Conservation (phyloP, 2,113 vertebrate species). For the Sprattus sprattus region DNA sequence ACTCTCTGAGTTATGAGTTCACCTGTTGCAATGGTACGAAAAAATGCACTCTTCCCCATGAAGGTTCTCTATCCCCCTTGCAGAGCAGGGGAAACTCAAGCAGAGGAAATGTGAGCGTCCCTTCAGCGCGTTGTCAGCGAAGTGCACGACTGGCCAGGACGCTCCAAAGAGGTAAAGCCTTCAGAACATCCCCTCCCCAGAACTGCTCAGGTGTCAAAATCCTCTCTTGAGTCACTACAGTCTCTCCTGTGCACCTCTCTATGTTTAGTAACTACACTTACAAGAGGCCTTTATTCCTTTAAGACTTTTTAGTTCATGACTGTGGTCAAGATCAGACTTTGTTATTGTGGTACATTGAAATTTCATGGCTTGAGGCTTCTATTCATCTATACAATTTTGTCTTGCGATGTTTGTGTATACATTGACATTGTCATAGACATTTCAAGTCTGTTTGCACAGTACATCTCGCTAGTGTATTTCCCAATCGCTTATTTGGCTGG, state of each 20-base stretch:
- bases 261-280: neutral
- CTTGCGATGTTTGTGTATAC: neutral
- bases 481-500: conserved; percentile 15
- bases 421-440: neutral
- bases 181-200: neutral
- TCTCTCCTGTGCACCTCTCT: neutral
- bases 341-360: neutral
- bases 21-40: conserved; percentile 1
- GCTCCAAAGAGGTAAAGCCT: conserved; percentile 66
- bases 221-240: neutral
- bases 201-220: neutral
- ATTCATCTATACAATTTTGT: neutral
- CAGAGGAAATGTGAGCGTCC: conserved; percentile 73
- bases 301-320: neutral
- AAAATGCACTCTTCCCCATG: conserved; percentile 9
- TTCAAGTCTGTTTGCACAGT: neutral
- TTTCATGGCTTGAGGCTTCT: conserved; percentile 5
- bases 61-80: neutral
- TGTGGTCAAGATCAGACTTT: conserved; percentile 13
- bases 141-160: conserved; percentile 61
- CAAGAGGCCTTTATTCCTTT: neutral
- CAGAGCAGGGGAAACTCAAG: conserved; percentile 72
- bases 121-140: conserved; percentile 56
- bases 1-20: neutral
- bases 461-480: neutral